Percentiles rank a stretch among this genome's conserved stretches.
Evolutionary conservation across 2,113 vertebrate genomes (phyloP).

Genomic region (Eonycteris spelaea): DNA sequence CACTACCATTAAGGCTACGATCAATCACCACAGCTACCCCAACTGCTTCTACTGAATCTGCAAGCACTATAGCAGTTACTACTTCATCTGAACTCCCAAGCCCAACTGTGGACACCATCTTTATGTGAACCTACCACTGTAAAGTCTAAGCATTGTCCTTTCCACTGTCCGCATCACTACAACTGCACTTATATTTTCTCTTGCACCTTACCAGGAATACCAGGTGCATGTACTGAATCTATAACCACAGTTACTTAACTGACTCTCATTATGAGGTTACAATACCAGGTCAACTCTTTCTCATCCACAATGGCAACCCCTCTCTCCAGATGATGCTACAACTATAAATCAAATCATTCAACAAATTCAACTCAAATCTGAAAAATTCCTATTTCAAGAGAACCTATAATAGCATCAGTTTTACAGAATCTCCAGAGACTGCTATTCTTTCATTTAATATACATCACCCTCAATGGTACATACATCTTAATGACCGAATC

Average conservation of each 20-base stretch:
- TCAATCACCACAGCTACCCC: not conserved
- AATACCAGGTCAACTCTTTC: not conserved
- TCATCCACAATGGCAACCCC: not conserved
- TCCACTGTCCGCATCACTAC: not conserved
- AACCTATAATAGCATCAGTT: not conserved
- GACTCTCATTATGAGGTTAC: not conserved
- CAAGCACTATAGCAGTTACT: too few species aligned
- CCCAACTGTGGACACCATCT: not conserved
- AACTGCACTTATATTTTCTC: not conserved
- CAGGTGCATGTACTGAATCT: not conserved
- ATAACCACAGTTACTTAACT: too few species aligned
- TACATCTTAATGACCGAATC: not conserved
- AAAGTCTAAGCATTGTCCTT: not conserved
- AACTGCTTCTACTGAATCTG: not conserved
- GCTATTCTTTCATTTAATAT: not conserved
- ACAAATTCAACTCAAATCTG: not conserved
- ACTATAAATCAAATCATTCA: not conserved
- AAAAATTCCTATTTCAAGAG: not conserved
- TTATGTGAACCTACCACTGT: not conserved
- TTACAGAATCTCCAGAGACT: not conserved
- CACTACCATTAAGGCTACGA: not conserved
- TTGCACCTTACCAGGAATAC: not conserved
- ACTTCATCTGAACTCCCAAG: not conserved
- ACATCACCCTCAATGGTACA: too few species aligned
- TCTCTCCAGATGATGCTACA: not conserved